phyloP scores from a whole-genome alignment of 2,113 vertebrate species.

The Nymphicus hollandicus region DNA sequence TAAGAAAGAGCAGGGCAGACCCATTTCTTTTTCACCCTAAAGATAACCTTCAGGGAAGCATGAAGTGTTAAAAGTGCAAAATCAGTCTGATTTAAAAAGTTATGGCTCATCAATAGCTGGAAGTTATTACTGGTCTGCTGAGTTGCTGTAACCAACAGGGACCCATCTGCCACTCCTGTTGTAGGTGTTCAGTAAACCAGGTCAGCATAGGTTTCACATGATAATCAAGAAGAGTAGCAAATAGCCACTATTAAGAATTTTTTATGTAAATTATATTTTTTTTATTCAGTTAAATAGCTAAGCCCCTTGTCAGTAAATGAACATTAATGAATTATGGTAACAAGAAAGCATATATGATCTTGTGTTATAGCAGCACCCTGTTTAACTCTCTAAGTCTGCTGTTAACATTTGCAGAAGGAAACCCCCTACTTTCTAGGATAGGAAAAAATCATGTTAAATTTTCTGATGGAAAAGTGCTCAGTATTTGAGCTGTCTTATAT shows the following conservation, averaged over 20 bases:
- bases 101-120: neutral
- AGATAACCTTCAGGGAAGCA: neutral
- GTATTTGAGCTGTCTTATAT: neutral
- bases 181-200: neutral
- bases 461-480: neutral
- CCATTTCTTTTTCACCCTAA: neutral
- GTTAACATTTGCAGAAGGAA: neutral
- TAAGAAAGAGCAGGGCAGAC: neutral
- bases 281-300: neutral
- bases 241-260: neutral
- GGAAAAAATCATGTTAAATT: neutral
- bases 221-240: neutral
- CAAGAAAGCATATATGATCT: neutral
- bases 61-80: neutral
- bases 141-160: neutral
- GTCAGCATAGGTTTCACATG: neutral
- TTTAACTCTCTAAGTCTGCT: neutral
- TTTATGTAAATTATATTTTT: neutral
- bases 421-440: neutral
- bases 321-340: neutral
- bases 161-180: neutral
- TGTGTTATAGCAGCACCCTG: neutral
- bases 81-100: neutral
- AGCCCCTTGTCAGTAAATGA: neutral
- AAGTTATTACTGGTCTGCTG: neutral